These are phyloP conservation scores for Mionectes macconnelli DNA, from an alignment of 2,113 vertebrate genomes.

Conservation along the genomic window DNA sequence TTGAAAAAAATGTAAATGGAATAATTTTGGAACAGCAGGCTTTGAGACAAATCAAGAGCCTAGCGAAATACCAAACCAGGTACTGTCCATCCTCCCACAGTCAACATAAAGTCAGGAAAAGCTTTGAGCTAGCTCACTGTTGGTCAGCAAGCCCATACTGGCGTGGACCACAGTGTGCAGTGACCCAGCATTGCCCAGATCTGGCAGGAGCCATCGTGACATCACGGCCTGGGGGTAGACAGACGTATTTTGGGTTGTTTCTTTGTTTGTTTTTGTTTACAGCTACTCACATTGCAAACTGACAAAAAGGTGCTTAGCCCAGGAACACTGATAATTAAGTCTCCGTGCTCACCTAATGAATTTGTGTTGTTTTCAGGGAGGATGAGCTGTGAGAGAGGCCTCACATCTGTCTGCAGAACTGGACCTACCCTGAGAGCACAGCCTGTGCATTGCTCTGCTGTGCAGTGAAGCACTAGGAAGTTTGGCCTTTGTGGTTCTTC, in stretches of 20 bases:
- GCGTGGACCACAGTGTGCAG: not conserved
- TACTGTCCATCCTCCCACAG: not conserved
- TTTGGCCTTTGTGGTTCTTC: not conserved
- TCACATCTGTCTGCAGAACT: not conserved
- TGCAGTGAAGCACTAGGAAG: accelerated
- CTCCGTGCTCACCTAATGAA: slow-evolving; percentile 16
- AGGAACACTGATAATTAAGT: not conserved
- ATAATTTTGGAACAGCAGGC: not conserved
- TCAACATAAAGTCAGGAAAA: not conserved
- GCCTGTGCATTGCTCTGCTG: not conserved
- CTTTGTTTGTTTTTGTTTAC: not conserved
- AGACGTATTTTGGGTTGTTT: not conserved
- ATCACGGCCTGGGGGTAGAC: not conserved
- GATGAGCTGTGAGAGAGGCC: not conserved
- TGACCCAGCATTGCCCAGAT: not conserved
- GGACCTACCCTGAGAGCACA: not conserved
- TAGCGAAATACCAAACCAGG: not conserved
- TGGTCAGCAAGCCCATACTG: not conserved
- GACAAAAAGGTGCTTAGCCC: not conserved
- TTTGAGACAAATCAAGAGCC: not conserved
- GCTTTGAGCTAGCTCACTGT: not conserved
- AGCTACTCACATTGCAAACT: not conserved
- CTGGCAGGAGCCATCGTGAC: not conserved
- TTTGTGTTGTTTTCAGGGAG: not conserved
- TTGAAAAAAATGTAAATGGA: not conserved